phyloP scores from a whole-genome alignment of 2,113 vertebrate species.

The Chlorocebus sabaeus region DNA sequence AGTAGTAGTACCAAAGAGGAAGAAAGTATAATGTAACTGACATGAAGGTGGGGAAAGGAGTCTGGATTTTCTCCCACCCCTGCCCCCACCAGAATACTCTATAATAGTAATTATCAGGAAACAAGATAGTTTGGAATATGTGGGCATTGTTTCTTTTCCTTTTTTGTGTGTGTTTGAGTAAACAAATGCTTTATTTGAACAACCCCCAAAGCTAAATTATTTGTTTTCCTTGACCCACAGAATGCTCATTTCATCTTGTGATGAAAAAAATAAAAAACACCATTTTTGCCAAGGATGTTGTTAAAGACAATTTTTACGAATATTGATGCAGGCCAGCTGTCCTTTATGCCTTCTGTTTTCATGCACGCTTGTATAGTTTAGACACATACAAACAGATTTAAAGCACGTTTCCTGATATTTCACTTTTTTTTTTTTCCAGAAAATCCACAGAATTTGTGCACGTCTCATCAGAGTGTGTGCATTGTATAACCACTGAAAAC shows the following conservation, averaged over 20 bases:
- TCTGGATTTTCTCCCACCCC: background rate
- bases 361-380: background rate
- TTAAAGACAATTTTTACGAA: background rate
- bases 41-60: too few species aligned
- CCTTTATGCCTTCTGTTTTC: background rate
- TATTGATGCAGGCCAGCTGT: background rate
- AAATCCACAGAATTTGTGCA: background rate
- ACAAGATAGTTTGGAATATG: background rate
- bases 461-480: background rate
- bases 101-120: background rate
- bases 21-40: background rate
- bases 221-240: background rate
- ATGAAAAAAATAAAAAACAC: background rate
- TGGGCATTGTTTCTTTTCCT: background rate
- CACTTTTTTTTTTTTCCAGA: background rate
- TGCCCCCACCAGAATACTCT: too few species aligned
- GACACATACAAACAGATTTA: background rate
- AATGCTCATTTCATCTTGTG: background rate
- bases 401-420: background rate
- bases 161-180: background rate
- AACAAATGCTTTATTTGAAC: background rate
- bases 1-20: background rate
- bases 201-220: background rate
- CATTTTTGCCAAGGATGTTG: background rate
- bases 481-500: background rate